A percentile compares a stretch with the other conserved stretches of the same genome.
phyloP scores from a whole-genome alignment of 1,140 invertebrate genomes.

The Contarinia nasturtii region DNA sequence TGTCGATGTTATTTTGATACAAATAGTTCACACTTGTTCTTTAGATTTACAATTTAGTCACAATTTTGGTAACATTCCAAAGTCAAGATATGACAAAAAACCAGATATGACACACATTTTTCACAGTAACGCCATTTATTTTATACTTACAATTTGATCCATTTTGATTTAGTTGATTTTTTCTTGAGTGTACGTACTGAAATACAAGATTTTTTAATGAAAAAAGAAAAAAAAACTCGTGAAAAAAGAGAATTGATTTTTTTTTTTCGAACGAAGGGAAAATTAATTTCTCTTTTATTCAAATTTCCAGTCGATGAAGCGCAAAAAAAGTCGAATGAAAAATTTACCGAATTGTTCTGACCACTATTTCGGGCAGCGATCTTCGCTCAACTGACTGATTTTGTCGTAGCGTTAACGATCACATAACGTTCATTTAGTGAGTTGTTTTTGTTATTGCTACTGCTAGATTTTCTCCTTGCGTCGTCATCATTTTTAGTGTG shows the following conservation, averaged over 20 bases:
- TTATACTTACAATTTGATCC: too few species aligned
- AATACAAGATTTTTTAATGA: too few species aligned
- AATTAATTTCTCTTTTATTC: neutral
- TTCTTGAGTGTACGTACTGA: too few species aligned
- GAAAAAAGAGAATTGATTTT: neutral
- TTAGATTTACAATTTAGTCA: neutral
- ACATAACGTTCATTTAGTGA: too few species aligned
- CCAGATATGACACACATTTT: too few species aligned
- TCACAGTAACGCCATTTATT: too few species aligned
- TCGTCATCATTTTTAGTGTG: too few species aligned
- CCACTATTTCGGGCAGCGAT: neutral
- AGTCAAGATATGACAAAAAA: too few species aligned
- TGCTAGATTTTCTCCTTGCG: too few species aligned
- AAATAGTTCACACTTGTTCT: neutral
- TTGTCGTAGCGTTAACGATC: too few species aligned
- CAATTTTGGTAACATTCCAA: neutral
- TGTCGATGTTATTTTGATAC: neutral
- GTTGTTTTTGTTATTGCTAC: too few species aligned
- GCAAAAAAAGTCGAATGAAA: neutral
- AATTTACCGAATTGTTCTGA: neutral
- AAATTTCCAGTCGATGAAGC: neutral
- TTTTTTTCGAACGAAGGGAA: neutral
- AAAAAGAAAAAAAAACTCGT: neutral
- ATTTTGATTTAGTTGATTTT: too few species aligned
- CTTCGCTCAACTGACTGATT: neutral